A percentile compares a stretch with the other conserved stretches of the same genome.
These are phyloP conservation scores for Homarus gammarus DNA, from an alignment of 2,888 invertebrate species.

Conservation along the genomic window DNA sequence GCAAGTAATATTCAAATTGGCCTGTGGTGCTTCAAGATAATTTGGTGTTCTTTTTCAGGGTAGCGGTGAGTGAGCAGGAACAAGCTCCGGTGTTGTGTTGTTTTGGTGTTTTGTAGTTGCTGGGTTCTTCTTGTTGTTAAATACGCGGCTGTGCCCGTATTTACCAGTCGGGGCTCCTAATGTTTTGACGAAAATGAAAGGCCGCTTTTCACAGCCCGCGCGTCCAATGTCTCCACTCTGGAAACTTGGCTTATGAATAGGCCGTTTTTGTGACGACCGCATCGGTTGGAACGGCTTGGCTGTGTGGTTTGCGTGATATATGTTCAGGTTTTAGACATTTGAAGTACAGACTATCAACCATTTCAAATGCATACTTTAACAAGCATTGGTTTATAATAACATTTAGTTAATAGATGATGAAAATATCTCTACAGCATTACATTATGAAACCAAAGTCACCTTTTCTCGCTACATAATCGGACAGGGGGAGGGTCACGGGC, in stretches of 20 bases:
- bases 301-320: not conserved
- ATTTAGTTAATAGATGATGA: not conserved
- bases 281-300: not conserved
- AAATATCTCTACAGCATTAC: not conserved
- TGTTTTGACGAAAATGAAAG: constrained; percentile 29
- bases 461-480: not conserved
- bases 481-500: constrained; percentile 31
- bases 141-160: not conserved
- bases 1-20: too few relatives aligned
- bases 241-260: constrained; percentile 38
- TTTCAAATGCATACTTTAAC: not conserved
- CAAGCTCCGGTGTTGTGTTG: too few relatives aligned
- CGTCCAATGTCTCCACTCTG: constrained; percentile 29
- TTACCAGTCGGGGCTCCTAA: too few relatives aligned
- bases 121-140: not conserved
- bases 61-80: too few relatives aligned
- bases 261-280: not conserved
- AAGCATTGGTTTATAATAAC: not conserved
- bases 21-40: too few relatives aligned
- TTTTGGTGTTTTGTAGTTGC: too few relatives aligned
- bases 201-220: constrained; percentile 1
- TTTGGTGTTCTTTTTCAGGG: too few relatives aligned
- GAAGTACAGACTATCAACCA: not conserved
- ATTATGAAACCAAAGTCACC: not conserved
- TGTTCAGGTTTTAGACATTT: not conserved